Evolutionary conservation across 2,888 invertebrate species (phyloP).

Genomic region (Pimpla rufipes): DNA sequence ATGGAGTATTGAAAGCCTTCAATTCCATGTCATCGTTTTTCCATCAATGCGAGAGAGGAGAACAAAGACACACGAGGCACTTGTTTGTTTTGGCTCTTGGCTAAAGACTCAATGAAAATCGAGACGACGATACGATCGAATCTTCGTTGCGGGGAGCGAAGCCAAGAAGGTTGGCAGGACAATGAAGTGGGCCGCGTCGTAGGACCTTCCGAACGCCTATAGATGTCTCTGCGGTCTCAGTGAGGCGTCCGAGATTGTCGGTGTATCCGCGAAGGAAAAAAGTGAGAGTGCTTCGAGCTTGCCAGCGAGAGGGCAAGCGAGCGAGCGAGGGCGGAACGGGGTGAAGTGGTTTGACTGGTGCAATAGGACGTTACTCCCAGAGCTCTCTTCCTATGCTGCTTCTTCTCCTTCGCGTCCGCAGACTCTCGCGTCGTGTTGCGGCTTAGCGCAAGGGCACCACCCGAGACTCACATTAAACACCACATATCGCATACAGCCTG

Average conservation of each 20-base stretch:
- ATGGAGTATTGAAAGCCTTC: too few species aligned
- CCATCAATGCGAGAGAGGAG: not conserved
- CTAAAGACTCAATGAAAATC: constrained; percentile 18
- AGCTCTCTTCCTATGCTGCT: constrained; percentile 61
- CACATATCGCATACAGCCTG: not conserved
- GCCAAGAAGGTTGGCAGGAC: constrained; percentile 30
- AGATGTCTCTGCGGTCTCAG: constrained; percentile 9
- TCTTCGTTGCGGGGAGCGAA: not conserved
- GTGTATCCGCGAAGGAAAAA: constrained; percentile 35
- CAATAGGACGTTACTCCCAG: constrained; percentile 80
- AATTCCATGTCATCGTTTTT: too few species aligned
- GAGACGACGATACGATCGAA: constrained; percentile 15
- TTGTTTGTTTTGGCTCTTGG: not conserved
- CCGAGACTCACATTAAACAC: not conserved
- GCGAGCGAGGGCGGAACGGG: constrained; percentile 66
- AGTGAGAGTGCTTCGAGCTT: constrained; percentile 46
- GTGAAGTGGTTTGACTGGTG: constrained; percentile 79
- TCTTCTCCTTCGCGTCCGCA: constrained; percentile 44
- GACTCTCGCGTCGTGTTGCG: constrained; percentile 42
- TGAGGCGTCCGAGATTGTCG: constrained; percentile 32
- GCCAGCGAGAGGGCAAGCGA: constrained; percentile 53
- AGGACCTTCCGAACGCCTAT: not conserved
- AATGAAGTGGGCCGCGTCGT: constrained; percentile 3
- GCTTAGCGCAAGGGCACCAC: constrained; percentile 21
- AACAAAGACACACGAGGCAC: not conserved